Evolutionary conservation across 2,113 vertebrate species (phyloP).

Genomic region (Gymnogyps californianus): DNA sequence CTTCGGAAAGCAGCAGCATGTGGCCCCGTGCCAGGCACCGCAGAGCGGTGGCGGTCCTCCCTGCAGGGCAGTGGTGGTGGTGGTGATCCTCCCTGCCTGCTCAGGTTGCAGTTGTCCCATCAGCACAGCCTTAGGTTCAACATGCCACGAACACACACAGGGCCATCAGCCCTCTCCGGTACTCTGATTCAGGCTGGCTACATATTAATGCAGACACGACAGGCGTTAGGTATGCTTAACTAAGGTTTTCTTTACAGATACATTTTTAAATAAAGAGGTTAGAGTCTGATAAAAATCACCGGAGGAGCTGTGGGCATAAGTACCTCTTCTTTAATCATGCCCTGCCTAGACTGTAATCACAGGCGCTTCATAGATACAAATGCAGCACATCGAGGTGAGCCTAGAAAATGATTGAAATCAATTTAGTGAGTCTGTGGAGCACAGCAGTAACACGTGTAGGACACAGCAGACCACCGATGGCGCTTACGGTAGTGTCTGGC

Average conservation of each 20-base stretch:
- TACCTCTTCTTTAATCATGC: not conserved
- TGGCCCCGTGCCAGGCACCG: rapidly evolving
- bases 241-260: not conserved
- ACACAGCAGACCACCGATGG: rapidly evolving
- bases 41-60: not conserved
- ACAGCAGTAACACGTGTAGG: not conserved
- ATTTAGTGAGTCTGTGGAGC: not conserved
- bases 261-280: not conserved
- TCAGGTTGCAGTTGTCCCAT: not conserved
- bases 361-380: not conserved
- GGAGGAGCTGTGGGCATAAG: not conserved
- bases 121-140: not conserved
- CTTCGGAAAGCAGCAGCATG: rapidly evolving
- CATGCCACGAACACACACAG: rapidly evolving
- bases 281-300: not conserved
- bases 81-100: too few relatives aligned
- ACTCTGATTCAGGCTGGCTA: not conserved
- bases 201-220: not conserved
- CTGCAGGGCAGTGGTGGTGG: not conserved
- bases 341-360: not conserved
- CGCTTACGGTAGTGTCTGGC: rapidly evolving
- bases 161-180: not conserved
- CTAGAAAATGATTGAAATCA: not conserved
- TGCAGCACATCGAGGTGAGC: not conserved
- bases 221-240: not conserved